These are phyloP conservation scores for Nipponia nippon DNA, from an alignment of 2,113 vertebrate genomes.

Conservation along the genomic window DNA sequence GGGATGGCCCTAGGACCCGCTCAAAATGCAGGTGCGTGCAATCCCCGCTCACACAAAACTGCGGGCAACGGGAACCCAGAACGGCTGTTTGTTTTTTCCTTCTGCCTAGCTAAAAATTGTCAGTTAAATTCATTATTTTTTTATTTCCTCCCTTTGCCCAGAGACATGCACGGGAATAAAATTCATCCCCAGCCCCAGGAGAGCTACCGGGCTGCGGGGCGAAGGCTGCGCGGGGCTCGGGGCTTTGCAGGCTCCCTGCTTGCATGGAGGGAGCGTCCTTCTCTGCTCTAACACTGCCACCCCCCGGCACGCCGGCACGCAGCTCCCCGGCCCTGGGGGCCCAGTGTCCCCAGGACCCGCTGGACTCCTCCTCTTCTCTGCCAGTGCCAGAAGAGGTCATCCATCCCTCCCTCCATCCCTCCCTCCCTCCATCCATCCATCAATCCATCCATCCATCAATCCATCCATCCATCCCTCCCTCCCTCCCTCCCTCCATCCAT, in stretches of 20 bases:
- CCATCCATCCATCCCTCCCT: no score
- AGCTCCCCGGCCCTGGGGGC: neutral
- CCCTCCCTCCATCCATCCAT: neutral
- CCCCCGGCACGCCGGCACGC: neutral
- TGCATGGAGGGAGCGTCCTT: neutral
- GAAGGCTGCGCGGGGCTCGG: rapidly evolving
- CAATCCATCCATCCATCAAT: no score
- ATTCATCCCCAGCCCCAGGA: neutral
- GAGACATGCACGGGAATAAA: neutral
- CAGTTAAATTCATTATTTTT: neutral
- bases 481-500: no score
- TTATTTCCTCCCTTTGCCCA: neutral
- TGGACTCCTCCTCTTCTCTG: neutral
- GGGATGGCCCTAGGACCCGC: neutral
- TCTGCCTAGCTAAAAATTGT: neutral
- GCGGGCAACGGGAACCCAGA: neutral
- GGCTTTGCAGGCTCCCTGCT: neutral
- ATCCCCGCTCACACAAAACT: neutral
- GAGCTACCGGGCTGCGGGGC: neutral
- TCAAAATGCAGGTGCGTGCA: neutral
- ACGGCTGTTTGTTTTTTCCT: rapidly evolving
- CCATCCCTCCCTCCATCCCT: neutral
- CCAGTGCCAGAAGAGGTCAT: neutral
- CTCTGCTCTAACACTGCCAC: conserved; percentile 28
- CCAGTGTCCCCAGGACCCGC: neutral